phyloP scores from a whole-genome alignment of 1,140 invertebrate genomes.

The Kradibia gibbosae region DNA sequence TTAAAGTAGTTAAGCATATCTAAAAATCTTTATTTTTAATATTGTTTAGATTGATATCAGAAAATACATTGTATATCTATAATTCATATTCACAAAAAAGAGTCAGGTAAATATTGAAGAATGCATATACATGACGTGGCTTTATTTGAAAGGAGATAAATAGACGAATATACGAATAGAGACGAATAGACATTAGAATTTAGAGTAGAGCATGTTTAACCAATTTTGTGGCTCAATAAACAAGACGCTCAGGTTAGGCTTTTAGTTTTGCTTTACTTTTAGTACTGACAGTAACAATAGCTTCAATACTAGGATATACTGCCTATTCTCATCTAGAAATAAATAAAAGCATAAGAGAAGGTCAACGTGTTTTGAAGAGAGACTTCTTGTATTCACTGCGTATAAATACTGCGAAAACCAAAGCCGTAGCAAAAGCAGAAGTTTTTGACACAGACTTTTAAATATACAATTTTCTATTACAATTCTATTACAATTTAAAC shows the following conservation, averaged over 20 bases:
- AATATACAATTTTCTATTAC: too few relatives aligned
- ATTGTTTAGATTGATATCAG: not conserved
- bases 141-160: not conserved
- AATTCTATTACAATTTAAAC: too few relatives aligned
- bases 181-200: not conserved
- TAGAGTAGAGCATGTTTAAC: not conserved
- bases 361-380: conserved; percentile 3
- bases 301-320: not conserved
- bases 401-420: not conserved
- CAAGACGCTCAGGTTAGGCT: conserved; percentile 36
- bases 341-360: not conserved
- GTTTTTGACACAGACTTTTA: not conserved
- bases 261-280: conserved; percentile 33
- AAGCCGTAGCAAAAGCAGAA: not conserved
- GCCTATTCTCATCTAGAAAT: not conserved
- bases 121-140: not conserved
- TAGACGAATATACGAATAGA: not conserved
- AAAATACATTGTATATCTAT: not conserved
- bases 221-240: conserved; percentile 22
- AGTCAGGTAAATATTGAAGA: not conserved
- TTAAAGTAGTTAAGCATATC: not conserved
- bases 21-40: not conserved
- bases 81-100: not conserved
- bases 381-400: not conserved
- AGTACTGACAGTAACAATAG: not conserved